Conservation (phyloP, 2,888 invertebrate species). For the Muscina levida region DNA sequence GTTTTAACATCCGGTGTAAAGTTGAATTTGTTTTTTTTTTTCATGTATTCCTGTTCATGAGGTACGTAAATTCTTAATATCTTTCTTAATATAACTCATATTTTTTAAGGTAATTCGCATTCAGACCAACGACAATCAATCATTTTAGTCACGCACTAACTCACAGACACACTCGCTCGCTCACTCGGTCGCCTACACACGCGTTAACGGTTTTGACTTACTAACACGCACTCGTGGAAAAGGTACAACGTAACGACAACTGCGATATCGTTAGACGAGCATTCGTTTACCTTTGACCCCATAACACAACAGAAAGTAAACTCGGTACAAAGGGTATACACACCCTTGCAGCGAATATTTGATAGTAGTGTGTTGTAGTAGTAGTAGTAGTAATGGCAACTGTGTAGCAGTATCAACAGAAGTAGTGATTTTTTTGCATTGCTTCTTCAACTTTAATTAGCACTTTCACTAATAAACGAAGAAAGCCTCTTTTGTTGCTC, state of each 20-base stretch:
- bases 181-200: background rate
- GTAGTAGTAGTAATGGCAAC: too few species aligned
- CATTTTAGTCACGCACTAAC: conserved; percentile 30
- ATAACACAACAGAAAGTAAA: conserved; percentile 41
- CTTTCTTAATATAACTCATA: too few species aligned
- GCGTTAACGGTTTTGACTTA: background rate
- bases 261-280: conserved; percentile 26
- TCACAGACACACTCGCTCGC: background rate
- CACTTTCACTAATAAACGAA: background rate
- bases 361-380: too few species aligned
- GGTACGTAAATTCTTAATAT: background rate
- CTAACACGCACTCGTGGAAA: background rate
- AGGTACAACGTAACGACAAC: conserved; percentile 1
- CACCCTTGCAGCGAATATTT: background rate
- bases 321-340: conserved; percentile 57
- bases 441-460: conserved; percentile 16
- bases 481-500: conserved; percentile 3
- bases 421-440: background rate
- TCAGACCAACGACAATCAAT: background rate
- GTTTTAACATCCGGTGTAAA: background rate
- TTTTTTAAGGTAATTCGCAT: too few species aligned
- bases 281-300: conserved; percentile 65
- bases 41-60: background rate
- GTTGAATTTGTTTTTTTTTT: background rate
- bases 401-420: too few species aligned